Percentiles rank a stretch among this genome's conserved stretches.
Evolutionary conservation across 1,140 invertebrate genomes (phyloP).

Genomic region (Zaprionus davidi): DNA sequence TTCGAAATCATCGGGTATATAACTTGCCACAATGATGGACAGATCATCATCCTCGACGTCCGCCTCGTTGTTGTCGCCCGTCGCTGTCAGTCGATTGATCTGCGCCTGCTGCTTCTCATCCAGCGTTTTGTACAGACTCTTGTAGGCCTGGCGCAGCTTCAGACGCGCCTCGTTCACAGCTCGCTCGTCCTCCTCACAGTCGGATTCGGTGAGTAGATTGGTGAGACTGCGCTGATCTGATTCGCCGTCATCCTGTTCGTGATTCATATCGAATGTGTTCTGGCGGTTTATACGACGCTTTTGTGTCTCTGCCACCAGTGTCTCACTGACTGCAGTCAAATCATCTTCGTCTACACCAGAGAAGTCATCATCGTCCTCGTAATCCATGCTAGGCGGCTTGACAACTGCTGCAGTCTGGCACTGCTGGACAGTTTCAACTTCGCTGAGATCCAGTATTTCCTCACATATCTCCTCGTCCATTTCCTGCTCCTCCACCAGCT

Average conservation of each 20-base stretch:
- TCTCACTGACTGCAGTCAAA: constrained; percentile 33
- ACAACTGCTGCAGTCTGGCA: background rate
- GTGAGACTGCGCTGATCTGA: constrained; percentile 74
- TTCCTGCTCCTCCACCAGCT: constrained; percentile 18
- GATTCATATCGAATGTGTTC: constrained; percentile 66
- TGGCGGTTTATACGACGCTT: constrained; percentile 50
- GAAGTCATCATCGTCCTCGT: constrained; percentile 64
- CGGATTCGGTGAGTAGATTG: constrained; percentile 74
- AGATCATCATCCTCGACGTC: constrained; percentile 72
- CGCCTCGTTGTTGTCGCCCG: constrained; percentile 10
- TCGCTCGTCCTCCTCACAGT: constrained; percentile 74
- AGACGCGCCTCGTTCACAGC: constrained; percentile 62
- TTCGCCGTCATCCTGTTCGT: constrained; percentile 45
- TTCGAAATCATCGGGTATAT: constrained; percentile 74
- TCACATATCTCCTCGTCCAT: constrained; percentile 78
- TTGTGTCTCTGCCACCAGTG: constrained; percentile 13
- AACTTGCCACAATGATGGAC: constrained; percentile 80
- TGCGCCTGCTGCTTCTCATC: constrained; percentile 57
- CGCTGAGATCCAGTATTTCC: constrained; percentile 68
- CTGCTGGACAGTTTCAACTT: constrained; percentile 40
- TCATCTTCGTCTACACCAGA: constrained; percentile 69
- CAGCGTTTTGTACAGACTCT: constrained; percentile 69
- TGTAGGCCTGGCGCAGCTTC: constrained; percentile 62
- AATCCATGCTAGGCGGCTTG: constrained; percentile 22
- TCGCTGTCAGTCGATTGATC: constrained; percentile 54